Conservation (phyloP, 2,113 vertebrate genomes). For the Gasterosteus nipponicus region DNA sequence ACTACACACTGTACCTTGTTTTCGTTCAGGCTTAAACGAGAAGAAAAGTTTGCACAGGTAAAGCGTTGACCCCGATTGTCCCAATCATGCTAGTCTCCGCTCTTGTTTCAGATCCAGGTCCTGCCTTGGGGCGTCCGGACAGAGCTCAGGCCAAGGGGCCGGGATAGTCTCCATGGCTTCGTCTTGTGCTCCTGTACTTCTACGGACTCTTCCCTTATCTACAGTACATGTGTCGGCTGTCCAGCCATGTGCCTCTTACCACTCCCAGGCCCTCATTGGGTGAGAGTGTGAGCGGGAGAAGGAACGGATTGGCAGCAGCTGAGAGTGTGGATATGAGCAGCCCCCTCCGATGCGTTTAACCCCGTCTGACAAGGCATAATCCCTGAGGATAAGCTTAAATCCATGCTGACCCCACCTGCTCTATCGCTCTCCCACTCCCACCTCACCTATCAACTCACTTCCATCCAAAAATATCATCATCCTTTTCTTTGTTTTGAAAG, state of each 20-base stretch:
- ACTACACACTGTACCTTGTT: constrained; percentile 58
- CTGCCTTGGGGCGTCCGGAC: constrained; percentile 13
- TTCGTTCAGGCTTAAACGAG: constrained; percentile 26
- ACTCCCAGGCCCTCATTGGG: constrained; percentile 44
- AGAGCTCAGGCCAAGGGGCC: constrained; percentile 13
- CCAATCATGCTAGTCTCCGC: constrained; percentile 13
- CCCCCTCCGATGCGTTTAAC: constrained; percentile 50
- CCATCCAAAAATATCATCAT: background rate
- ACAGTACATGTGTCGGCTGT: background rate
- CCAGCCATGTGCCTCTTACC: constrained; percentile 9
- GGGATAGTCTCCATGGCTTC: constrained; percentile 22
- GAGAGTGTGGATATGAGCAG: constrained; percentile 31
- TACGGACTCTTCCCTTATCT: background rate
- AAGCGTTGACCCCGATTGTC: constrained; percentile 2
- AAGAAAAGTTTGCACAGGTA: constrained; percentile 21
- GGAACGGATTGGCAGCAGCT: constrained; percentile 49
- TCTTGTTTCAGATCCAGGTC: constrained; percentile 9
- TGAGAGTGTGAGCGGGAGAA: constrained; percentile 15
- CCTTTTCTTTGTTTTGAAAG: background rate
- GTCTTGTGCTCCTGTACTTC: constrained; percentile 11
- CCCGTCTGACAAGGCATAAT: constrained; percentile 65
- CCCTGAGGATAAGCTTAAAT: constrained; percentile 69
- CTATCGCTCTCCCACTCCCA: constrained; percentile 11
- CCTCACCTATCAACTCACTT: background rate
- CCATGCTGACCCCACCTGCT: constrained; percentile 65